Percentiles rank a stretch among this genome's conserved stretches.
phyloP scores from a whole-genome alignment of 2,113 vertebrate species.

The Protobothrops flavoviridis region DNA sequence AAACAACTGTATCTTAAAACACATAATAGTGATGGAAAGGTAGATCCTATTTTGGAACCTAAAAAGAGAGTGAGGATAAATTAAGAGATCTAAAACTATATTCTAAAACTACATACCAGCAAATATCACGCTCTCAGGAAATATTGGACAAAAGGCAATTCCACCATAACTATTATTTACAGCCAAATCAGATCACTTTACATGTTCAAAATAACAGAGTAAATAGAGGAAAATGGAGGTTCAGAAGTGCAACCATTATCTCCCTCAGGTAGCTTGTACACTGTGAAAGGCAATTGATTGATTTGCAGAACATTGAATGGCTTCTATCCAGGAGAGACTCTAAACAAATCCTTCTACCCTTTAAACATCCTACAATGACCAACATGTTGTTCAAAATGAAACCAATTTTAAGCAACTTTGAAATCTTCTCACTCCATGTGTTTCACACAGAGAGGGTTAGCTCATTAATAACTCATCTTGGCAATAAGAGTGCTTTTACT shows the following conservation, averaged over 20 bases:
- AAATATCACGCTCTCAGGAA: not conserved
- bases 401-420: not conserved
- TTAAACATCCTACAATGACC: not conserved
- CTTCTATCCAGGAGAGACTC: not conserved
- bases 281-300: not conserved
- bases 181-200: not conserved
- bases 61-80: not conserved
- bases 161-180: not conserved
- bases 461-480: not conserved
- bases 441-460: not conserved
- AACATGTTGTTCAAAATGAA: not conserved
- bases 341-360: not conserved
- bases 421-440: not conserved
- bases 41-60: not conserved
- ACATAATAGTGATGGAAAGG: not conserved
- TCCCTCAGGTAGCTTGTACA: not conserved
- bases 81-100: not conserved
- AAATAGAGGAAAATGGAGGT: not conserved
- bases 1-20: not conserved
- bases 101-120: not conserved
- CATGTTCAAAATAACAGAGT: not conserved
- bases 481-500: not conserved
- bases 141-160: not conserved
- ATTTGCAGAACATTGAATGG: not conserved
- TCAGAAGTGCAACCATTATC: not conserved